Conservation (phyloP, 2,797 vertebrate species). For the Sphenopsis melanotis region DNA sequence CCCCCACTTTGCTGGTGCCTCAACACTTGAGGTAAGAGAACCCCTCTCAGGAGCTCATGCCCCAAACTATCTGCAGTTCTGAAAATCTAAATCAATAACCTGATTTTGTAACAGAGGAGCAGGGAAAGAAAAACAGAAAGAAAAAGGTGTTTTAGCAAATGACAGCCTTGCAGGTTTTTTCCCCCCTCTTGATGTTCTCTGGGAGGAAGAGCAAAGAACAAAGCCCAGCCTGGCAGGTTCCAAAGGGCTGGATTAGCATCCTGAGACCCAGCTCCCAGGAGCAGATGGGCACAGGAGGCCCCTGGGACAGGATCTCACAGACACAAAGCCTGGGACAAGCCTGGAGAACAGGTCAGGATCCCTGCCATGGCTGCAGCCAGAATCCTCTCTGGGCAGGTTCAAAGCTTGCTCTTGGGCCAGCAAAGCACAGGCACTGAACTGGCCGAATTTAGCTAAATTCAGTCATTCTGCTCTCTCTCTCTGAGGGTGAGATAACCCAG, state of each 20-base stretch:
- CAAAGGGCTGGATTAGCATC: neutral
- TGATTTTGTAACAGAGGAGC: neutral
- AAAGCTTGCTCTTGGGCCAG: neutral
- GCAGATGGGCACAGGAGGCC: slow-evolving; percentile 31
- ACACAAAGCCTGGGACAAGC: neutral
- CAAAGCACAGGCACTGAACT: neutral
- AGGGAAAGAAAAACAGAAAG: accelerated
- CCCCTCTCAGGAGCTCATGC: neutral
- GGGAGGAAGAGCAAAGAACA: neutral
- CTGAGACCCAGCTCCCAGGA: neutral
- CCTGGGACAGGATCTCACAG: neutral
- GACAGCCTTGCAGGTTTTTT: accelerated
- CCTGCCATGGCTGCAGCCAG: neutral
- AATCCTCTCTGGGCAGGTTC: neutral
- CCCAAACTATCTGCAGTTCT: neutral
- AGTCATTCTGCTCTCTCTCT: neutral
- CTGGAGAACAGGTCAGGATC: neutral
- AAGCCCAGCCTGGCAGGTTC: neutral
- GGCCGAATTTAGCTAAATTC: neutral
- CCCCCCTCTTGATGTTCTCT: neutral
- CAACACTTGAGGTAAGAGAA: neutral
- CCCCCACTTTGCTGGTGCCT: neutral
- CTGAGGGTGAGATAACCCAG: neutral
- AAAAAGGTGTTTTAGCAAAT: accelerated
- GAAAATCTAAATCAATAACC: neutral